Percentiles rank a stretch among this genome's conserved stretches.
phyloP scores from a whole-genome alignment of 2,888 invertebrate species.

The Drosophila anomalipes region DNA sequence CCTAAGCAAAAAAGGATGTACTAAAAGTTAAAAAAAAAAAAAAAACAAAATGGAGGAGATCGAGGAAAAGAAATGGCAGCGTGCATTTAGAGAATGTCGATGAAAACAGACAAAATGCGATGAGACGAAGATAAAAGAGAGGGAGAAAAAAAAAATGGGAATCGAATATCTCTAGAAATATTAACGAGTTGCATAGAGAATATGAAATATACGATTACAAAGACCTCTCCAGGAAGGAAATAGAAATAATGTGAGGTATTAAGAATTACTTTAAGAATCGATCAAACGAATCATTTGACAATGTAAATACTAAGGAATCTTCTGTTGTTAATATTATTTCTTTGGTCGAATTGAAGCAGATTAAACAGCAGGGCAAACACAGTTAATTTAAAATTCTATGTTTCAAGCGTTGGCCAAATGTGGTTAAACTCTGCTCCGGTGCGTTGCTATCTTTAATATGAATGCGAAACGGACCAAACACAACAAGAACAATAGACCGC shows the following conservation, averaged over 20 bases:
- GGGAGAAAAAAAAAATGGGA: background rate
- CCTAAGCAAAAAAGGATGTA: background rate
- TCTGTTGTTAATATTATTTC: background rate
- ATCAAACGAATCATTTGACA: too few relatives aligned
- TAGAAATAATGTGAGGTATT: too few relatives aligned
- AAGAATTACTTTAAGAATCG: too few relatives aligned
- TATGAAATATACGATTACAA: background rate
- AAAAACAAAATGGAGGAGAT: background rate
- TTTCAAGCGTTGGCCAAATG: conserved; percentile 3
- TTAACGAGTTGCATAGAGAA: background rate
- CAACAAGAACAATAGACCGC: background rate
- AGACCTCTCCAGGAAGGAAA: background rate
- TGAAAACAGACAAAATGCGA: background rate
- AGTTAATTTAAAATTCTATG: background rate
- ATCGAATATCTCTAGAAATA: background rate
- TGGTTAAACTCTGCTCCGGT: conserved; percentile 12
- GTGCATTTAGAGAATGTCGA: background rate
- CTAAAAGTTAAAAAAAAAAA: background rate
- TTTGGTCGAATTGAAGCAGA: background rate
- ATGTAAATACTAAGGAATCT: too few relatives aligned
- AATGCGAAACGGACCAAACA: conserved; percentile 1
- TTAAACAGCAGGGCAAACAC: background rate
- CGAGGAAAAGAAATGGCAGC: background rate
- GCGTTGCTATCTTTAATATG: conserved; percentile 13
- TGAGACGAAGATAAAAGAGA: background rate